Evolutionary conservation across 2,888 invertebrate species (phyloP).

Genomic region (Pterostichus madidus): DNA sequence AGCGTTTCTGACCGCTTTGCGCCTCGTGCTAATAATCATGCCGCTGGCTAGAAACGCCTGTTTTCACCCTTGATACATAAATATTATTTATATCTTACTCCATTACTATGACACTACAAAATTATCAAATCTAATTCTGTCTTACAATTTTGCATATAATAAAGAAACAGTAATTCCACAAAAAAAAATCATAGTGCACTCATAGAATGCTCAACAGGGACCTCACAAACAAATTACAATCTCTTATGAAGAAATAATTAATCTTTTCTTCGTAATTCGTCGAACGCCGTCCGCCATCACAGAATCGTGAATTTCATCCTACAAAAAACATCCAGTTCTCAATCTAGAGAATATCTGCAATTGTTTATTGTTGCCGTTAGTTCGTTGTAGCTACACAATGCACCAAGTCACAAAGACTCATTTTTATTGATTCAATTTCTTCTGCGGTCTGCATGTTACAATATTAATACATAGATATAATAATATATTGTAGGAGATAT

Average conservation of each 20-base stretch:
- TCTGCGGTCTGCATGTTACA: constrained; percentile 35
- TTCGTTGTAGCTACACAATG: background rate
- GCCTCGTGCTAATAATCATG: no score
- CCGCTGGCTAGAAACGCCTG: no score
- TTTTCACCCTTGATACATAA: no score
- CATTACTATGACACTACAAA: no score
- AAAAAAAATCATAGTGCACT: no score
- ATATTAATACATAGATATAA: constrained; percentile 43
- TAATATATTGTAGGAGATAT: constrained; percentile 40
- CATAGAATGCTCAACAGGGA: no score
- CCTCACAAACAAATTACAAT: no score
- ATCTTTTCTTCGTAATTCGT: constrained; percentile 25
- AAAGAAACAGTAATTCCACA: no score
- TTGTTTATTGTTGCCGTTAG: constrained; percentile 19
- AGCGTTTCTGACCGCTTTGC: no score
- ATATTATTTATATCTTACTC: no score
- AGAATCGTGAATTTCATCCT: constrained; percentile 2
- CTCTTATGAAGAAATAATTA: background rate
- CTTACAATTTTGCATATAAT: no score
- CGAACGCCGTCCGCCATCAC: background rate
- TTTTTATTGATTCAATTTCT: constrained; percentile 39
- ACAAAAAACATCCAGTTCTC: background rate
- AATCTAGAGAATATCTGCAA: background rate
- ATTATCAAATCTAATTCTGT: no score
- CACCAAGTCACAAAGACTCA: constrained; percentile 4